Conservation (phyloP, 2,888 invertebrate species). For the Argyresthia goedartella region DNA sequence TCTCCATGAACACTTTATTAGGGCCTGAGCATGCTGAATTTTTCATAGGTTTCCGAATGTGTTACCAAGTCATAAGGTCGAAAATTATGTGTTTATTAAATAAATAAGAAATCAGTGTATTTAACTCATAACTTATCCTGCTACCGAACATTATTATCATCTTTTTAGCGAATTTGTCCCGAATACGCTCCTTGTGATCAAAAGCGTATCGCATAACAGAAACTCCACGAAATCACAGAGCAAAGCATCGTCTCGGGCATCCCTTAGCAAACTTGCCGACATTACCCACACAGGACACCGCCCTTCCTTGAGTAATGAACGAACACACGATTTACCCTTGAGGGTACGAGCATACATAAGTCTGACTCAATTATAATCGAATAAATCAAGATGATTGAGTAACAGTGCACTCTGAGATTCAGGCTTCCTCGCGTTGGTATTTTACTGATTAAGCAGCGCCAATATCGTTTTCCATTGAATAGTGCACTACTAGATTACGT, state of each 20-base stretch:
- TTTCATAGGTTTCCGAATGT: too few relatives aligned
- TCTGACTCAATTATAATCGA: slow-evolving; percentile 50
- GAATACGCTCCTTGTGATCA: slow-evolving; percentile 11
- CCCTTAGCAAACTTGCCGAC: background rate
- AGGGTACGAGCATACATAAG: slow-evolving; percentile 25
- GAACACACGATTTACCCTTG: slow-evolving; percentile 23
- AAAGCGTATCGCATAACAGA: slow-evolving; percentile 26
- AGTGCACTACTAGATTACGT: slow-evolving; percentile 27
- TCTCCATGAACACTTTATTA: too few relatives aligned
- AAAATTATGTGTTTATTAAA: too few relatives aligned
- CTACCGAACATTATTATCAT: too few relatives aligned
- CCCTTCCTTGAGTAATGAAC: slow-evolving; percentile 35
- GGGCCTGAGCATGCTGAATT: too few relatives aligned
- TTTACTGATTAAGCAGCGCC: background rate
- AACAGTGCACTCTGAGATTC: slow-evolving; percentile 2
- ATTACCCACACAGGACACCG: background rate
- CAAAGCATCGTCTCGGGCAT: slow-evolving; percentile 18
- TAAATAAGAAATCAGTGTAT: too few relatives aligned
- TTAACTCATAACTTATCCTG: too few relatives aligned
- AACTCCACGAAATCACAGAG: slow-evolving; percentile 38
- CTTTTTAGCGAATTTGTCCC: background rate
- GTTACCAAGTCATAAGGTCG: too few relatives aligned
- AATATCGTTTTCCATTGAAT: slow-evolving; percentile 3
- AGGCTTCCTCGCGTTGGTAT: too few relatives aligned
- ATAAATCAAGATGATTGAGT: slow-evolving; percentile 38